Percentiles rank a stretch among this genome's conserved stretches.
These are phyloP conservation scores for Drosophila cyrtoloma DNA, from an alignment of 2,888 invertebrate genomes.

Conservation along the genomic window DNA sequence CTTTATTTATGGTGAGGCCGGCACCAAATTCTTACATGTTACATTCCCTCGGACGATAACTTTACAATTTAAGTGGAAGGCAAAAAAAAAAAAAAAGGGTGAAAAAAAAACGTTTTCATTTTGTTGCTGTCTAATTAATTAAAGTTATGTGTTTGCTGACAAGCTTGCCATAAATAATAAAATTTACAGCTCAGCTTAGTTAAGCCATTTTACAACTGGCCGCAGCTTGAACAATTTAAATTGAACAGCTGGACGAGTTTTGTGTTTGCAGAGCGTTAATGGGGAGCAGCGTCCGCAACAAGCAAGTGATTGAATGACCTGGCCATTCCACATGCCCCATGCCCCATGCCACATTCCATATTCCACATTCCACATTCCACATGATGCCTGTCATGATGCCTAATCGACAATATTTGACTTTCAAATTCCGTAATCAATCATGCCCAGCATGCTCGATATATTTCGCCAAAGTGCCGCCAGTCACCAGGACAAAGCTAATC, in stretches of 20 bases:
- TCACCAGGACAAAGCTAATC: conserved; percentile 65
- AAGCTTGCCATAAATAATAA: conserved; percentile 61
- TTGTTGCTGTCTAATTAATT: conserved; percentile 76
- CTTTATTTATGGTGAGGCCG: conserved; percentile 51
- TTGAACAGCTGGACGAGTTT: conserved; percentile 17
- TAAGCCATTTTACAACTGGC: conserved; percentile 14
- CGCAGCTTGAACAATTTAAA: conserved; percentile 48
- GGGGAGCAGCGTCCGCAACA: conserved; percentile 18
- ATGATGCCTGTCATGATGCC: conserved; percentile 32
- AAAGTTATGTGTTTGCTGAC: conserved; percentile 69
- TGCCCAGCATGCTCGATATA: conserved; percentile 39
- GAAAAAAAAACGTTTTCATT: conserved; percentile 12
- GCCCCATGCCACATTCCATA: neutral
- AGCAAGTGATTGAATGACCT: conserved; percentile 38
- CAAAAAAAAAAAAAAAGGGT: neutral
- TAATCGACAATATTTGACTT: conserved; percentile 76
- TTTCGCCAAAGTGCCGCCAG: conserved; percentile 45
- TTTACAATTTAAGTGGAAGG: conserved; percentile 55
- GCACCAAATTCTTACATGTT: conserved; percentile 28
- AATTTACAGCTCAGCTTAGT: conserved; percentile 57
- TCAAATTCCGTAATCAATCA: conserved; percentile 74
- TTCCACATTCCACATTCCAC: neutral
- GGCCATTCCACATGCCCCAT: conserved; percentile 4
- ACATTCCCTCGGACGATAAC: conserved; percentile 58
- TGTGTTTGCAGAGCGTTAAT: conserved; percentile 11